Conservation (phyloP, 2,888 invertebrate genomes). For the Nomada goodeniana region DNA sequence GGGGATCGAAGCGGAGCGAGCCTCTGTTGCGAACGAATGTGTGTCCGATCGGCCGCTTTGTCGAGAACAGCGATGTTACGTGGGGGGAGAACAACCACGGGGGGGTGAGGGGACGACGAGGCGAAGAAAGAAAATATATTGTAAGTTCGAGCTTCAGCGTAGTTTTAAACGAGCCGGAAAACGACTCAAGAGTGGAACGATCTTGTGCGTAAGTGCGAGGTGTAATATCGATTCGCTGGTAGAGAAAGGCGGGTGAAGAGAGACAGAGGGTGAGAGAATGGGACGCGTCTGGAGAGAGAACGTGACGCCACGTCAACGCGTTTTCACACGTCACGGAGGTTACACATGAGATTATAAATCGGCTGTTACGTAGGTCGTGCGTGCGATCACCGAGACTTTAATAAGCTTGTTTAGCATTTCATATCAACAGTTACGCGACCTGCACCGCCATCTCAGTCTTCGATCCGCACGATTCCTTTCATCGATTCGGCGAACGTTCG, state of each 20-base stretch:
- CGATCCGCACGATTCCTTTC: slow-evolving; percentile 40
- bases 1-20: background rate
- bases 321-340: slow-evolving; percentile 73
- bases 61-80: slow-evolving; percentile 19
- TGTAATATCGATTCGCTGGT: slow-evolving; percentile 37
- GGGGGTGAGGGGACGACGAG: background rate
- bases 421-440: slow-evolving; percentile 55
- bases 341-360: slow-evolving; percentile 79
- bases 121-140: slow-evolving; percentile 8
- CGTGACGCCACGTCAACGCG: slow-evolving; percentile 59
- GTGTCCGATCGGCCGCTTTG: slow-evolving; percentile 28
- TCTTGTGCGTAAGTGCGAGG: slow-evolving; percentile 10
- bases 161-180: slow-evolving; percentile 34
- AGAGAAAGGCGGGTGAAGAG: slow-evolving; percentile 22
- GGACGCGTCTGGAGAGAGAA: slow-evolving; percentile 33
- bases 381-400: slow-evolving; percentile 50
- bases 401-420: slow-evolving; percentile 61
- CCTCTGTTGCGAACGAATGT: slow-evolving; percentile 24
- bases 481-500: slow-evolving; percentile 27
- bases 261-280: slow-evolving; percentile 37
- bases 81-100: slow-evolving; percentile 11
- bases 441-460: slow-evolving; percentile 38
- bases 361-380: slow-evolving; percentile 48
- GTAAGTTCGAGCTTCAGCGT: slow-evolving; percentile 46
- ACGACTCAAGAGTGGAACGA: slow-evolving; percentile 49